Evolutionary conservation across 2,797 vertebrate species (phyloP).

Genomic region (Lagorchestes hirsutus): DNA sequence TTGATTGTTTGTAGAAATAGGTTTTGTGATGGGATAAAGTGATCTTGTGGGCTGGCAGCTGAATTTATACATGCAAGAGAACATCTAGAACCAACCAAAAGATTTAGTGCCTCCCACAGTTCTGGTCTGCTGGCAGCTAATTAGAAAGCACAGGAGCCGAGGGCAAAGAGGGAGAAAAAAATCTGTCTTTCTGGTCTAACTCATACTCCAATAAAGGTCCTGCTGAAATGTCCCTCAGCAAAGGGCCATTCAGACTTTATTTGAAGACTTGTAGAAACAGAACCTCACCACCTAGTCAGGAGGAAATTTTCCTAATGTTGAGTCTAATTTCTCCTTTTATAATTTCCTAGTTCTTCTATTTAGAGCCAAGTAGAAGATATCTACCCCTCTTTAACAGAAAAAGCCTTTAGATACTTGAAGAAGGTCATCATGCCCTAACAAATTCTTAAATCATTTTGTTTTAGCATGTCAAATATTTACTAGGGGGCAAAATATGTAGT

Average conservation of each 20-base stretch:
- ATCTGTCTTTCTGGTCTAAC: neutral
- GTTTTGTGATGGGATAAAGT: conserved; percentile 52
- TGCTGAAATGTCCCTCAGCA: neutral
- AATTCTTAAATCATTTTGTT: neutral
- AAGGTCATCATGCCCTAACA: neutral
- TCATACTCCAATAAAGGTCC: neutral
- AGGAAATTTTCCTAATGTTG: neutral
- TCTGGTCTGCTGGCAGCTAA: neutral
- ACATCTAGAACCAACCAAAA: neutral
- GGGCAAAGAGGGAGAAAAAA: conserved; percentile 7
- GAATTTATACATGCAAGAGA: conserved; percentile 18
- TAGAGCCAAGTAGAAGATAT: neutral
- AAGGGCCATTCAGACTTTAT: neutral
- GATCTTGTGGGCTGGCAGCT: conserved; percentile 42
- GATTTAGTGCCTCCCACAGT: neutral
- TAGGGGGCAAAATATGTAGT: neutral
- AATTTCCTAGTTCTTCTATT: neutral
- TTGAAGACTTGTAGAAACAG: neutral
- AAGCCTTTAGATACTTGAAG: neutral
- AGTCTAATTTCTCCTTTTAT: neutral
- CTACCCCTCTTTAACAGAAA: neutral
- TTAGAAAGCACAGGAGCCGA: conserved; percentile 55
- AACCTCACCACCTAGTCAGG: neutral
- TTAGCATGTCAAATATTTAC: neutral
- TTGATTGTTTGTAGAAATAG: conserved; percentile 56